Percentiles rank a stretch among this genome's conserved stretches.
Conservation (phyloP, 1,140 invertebrate species). For the Bombus balteatus region DNA sequence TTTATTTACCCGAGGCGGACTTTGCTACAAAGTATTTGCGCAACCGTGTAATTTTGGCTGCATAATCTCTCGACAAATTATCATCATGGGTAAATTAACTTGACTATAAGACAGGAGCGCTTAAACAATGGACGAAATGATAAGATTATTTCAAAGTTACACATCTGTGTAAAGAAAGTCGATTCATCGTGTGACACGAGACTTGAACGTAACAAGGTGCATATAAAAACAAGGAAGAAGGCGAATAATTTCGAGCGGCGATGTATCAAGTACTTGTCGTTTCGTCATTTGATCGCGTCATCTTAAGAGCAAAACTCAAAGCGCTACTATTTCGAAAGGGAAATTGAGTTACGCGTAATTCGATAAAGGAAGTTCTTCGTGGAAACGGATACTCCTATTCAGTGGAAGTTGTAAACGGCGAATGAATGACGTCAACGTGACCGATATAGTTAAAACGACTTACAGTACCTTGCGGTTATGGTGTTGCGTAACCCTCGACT, state of each 20-base stretch:
- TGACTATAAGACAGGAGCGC: too few relatives aligned
- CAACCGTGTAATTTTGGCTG: not conserved
- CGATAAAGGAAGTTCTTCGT: conserved; percentile 24
- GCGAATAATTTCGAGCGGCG: too few relatives aligned
- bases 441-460: conserved; percentile 35
- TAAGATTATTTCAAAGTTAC: not conserved
- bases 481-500: conserved; percentile 31
- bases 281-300: not conserved
- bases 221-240: accelerated
- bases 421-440: conserved; percentile 36
- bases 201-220: not conserved
- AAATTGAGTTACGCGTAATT: conserved; percentile 6
- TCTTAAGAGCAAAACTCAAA: not conserved
- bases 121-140: not conserved
- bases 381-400: conserved; percentile 14
- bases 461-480: conserved; percentile 26
- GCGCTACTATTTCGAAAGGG: not conserved
- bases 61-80: not conserved
- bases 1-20: not conserved
- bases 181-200: not conserved
- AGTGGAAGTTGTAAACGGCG: conserved; percentile 4
- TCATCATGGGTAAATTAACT: not conserved
- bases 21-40: not conserved
- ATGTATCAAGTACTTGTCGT: too few relatives aligned
- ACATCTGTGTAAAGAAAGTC: conserved; percentile 1